Percentiles rank a stretch among this genome's conserved stretches.
Evolutionary conservation across 2,113 vertebrate genomes (phyloP).

Genomic region (Pelusios castaneus): DNA sequence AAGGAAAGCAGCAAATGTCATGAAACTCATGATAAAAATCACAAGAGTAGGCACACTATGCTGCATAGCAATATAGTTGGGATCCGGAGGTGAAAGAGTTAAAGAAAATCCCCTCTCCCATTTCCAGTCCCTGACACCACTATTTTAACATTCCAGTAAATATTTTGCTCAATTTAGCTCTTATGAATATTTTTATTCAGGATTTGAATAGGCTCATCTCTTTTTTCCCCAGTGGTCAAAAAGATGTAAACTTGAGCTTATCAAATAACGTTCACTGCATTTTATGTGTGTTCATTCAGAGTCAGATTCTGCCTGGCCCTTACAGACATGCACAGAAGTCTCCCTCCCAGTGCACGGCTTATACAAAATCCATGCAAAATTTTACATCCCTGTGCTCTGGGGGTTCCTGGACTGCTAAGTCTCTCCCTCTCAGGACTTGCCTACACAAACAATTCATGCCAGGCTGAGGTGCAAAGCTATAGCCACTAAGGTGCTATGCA

Average conservation of each 20-base stretch:
- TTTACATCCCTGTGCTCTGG: neutral
- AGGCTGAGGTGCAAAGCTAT: neutral
- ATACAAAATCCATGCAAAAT: neutral
- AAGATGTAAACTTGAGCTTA: neutral
- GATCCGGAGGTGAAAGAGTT: neutral
- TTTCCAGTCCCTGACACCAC: neutral
- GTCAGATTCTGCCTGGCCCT: fast-evolving
- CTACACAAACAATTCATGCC: neutral
- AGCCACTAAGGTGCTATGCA: neutral
- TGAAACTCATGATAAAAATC: neutral
- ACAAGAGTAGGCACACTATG: neutral
- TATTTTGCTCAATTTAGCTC: neutral
- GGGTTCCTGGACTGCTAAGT: neutral
- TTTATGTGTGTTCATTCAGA: neutral
- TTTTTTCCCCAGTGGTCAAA: neutral
- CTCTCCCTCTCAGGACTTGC: neutral
- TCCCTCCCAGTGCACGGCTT: neutral
- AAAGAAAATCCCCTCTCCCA: fast-evolving
- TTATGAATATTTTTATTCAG: neutral
- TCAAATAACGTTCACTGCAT: neutral
- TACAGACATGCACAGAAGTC: neutral
- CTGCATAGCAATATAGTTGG: neutral
- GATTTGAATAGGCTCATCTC: neutral
- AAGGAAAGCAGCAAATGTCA: neutral
- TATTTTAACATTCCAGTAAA: neutral